Evolutionary conservation across 2,888 invertebrate genomes (phyloP), one percentile per base, ranked within the genome.

Genomic region (Smittia aterrima): DNA sequence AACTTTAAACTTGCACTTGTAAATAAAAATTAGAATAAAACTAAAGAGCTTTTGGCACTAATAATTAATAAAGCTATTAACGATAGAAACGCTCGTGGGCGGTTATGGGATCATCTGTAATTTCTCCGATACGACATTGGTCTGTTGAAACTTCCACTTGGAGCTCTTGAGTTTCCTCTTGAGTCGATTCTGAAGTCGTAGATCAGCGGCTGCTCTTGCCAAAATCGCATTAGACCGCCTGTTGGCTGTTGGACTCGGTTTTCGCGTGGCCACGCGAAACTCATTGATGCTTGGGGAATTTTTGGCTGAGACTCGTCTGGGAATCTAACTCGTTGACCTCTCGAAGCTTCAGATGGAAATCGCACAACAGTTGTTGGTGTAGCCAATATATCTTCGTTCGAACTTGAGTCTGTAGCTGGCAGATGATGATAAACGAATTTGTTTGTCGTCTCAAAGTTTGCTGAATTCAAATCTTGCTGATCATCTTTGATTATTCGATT

Each of bases 171-270:
- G 20, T 66, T 66, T 38, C 18, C 40, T 66, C 66, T 66, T 18
- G 38, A 38, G 22, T 6, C 3, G 32, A 32, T 6, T 9, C 18
- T 38, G 9, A 32, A 11, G 62, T 16, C 62, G 24, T 13, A 20
- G 22, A 66, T 32, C 16, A 68, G 38, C 38, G 68, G 68, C 47
- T 68, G 68, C 25, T 41, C 24, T 24, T 68, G 41, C 68, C 68
- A 68, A 53, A 53, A 68, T 22, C 25, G 41, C 16, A 53, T 24
- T 3, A 66, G 4, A 9, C 32, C 32, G 32, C 32, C 32, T 66
- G 40, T 40, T 32, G 16, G 66, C 25, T 41, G 40, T 66, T 16
- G 22, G 16, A 11, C 9, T 66, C 20, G 38, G 40, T 22, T 66
- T 6, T 66, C 66, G 40, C 66, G 64, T 25, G 66, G 66, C 66